A percentile compares a stretch with the other conserved stretches of the same genome.
These are phyloP conservation scores for Graptemys geographica DNA, from an alignment of 2,797 vertebrate species.

Conservation along the genomic window DNA sequence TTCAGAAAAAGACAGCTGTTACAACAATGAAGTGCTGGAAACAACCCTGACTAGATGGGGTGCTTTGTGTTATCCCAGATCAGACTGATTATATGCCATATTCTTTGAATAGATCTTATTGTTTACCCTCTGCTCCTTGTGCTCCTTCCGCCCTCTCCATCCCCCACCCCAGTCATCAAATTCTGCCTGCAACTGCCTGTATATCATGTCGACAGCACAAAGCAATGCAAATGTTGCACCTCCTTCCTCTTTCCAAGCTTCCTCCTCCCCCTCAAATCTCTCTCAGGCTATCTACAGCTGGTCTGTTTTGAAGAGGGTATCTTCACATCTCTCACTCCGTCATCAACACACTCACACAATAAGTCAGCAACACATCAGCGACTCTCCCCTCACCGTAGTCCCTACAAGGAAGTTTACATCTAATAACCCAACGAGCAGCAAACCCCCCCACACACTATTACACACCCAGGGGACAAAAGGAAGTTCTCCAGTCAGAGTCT, in stretches of 20 bases:
- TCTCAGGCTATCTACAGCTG: not conserved
- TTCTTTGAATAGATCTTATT: slow-evolving; percentile 68
- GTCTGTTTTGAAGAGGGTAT: not conserved
- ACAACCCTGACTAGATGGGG: slow-evolving; percentile 2
- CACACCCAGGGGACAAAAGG: not conserved
- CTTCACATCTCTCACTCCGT: not conserved
- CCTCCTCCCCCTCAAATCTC: not conserved
- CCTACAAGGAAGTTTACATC: not conserved
- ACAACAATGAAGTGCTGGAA: slow-evolving; percentile 50
- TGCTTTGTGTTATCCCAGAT: slow-evolving; percentile 57
- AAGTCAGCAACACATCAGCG: slow-evolving; percentile 14
- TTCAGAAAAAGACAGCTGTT: slow-evolving; percentile 29
- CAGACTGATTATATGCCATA: slow-evolving; percentile 50
- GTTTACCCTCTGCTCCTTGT: slow-evolving; percentile 46
- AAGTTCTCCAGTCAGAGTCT: slow-evolving; percentile 51
- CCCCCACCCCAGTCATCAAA: not conserved
- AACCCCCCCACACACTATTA: not conserved
- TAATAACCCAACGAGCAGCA: not conserved
- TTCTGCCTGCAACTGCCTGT: not conserved
- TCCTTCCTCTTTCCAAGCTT: not conserved
- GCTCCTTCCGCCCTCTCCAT: slow-evolving; percentile 24
- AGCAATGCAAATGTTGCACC: not conserved
- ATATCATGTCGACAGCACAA: not conserved
- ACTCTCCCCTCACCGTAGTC: not conserved
- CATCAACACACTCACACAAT: not conserved